Base-by-base conservation (phyloP, 2,888 invertebrate species). In the Epinotia demarniana region DNA sequence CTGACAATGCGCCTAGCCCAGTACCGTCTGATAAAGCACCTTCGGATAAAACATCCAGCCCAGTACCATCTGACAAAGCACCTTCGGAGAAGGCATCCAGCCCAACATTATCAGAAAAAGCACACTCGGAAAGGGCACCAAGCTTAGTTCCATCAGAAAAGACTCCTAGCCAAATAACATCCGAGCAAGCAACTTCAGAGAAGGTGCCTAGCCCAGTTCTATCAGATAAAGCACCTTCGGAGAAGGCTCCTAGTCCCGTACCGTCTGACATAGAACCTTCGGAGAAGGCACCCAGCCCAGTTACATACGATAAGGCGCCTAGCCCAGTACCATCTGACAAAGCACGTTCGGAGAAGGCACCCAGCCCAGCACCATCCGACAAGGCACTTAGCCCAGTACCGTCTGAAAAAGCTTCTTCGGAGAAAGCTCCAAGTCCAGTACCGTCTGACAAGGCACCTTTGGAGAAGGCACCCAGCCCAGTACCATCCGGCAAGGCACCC, bases 321-420 rank as follows among this genome's bases (percentile, higher is more conserved):
- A 75, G 49, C 6, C 27, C 53, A 2, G 18, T 6, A 4, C 13
- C 1, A 1, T 67, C 49, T 0, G 53, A 73, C 0, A 49, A 72
- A 11, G 53, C 66, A 8, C 66, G 60, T 2, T 62, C 73, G 5
- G 61, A 73, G 5, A 68, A 1, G n/a, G 57, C 49, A 27, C 49
- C 67, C 0, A 61, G 73, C 16, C 53, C 3, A 12, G 39, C 1
- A 0, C 66, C 66, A 1, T 57, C 63, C 1, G 66, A 66, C 18
- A 64, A 33, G 19, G 73, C 18, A 11, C 5, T 13, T 5, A 73
- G 46, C 13, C 46, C 23, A 1, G 53, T 73, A 16, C 80, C 64
- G 11, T 74, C 18, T 74, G 78, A 78, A 77, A 80, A 79, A 76
- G 27, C 6, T 16, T 46, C 55, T 0, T 23, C 23, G 23, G 23